These are phyloP conservation scores for Ceratina australensis DNA, from an alignment of 1,140 invertebrate species.

Conservation along the genomic window DNA sequence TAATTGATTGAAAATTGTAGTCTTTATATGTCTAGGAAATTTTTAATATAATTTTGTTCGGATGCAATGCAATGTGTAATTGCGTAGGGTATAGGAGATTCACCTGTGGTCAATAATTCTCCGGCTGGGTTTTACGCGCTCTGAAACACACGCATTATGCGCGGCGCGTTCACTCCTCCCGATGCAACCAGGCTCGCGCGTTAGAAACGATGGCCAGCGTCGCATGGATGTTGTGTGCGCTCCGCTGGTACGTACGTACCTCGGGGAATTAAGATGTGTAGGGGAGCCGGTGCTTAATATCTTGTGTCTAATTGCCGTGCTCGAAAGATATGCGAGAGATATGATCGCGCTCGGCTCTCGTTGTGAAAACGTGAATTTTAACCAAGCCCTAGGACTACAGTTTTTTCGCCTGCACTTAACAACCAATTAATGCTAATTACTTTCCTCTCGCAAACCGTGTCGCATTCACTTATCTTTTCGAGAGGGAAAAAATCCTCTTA, in stretches of 20 bases:
- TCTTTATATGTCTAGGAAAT: background rate
- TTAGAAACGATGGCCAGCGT: slow-evolving; percentile 41
- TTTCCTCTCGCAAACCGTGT: slow-evolving; percentile 19
- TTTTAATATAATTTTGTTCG: background rate
- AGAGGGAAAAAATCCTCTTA: background rate
- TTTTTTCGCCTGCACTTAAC: slow-evolving; percentile 14
- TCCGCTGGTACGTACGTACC: background rate
- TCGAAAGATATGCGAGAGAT: slow-evolving; percentile 63
- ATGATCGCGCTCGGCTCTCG: slow-evolving; percentile 60
- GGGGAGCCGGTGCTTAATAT: slow-evolving; percentile 46
- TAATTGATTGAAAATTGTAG: too few species aligned
- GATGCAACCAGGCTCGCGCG: slow-evolving; percentile 33
- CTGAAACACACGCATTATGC: slow-evolving; percentile 78
- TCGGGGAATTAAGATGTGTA: slow-evolving; percentile 10
- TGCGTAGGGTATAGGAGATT: background rate
- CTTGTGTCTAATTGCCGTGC: slow-evolving; percentile 68
- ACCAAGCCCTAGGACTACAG: slow-evolving; percentile 28
- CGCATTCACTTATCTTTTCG: background rate
- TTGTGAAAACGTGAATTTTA: slow-evolving; percentile 75
- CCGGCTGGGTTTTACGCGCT: slow-evolving; percentile 72
- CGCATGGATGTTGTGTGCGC: background rate
- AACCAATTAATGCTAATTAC: slow-evolving; percentile 60
- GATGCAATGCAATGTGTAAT: background rate
- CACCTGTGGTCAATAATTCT: slow-evolving; percentile 73
- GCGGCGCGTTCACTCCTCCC: slow-evolving; percentile 63